Evolutionary conservation across 2,888 invertebrate species (phyloP).

Genomic region (Pegoplata infirma): DNA sequence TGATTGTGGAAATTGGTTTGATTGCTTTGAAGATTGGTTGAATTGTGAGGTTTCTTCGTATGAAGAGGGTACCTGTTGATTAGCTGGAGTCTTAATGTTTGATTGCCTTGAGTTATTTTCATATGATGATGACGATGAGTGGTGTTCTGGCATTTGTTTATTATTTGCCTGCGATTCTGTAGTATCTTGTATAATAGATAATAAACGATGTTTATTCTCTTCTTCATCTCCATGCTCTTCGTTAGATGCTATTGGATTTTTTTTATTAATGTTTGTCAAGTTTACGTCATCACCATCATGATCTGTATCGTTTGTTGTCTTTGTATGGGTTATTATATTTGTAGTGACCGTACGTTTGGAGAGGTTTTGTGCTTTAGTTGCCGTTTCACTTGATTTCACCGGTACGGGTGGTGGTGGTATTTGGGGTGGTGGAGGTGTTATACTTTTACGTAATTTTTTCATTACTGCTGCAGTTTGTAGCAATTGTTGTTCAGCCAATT

Average conservation of each 20-base stretch:
- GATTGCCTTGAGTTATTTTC: slow-evolving; percentile 76
- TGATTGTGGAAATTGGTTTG: slow-evolving; percentile 38
- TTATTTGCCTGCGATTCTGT: slow-evolving; percentile 48
- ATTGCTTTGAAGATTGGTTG: slow-evolving; percentile 28
- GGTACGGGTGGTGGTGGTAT: slow-evolving; percentile 75
- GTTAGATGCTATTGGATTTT: slow-evolving; percentile 35
- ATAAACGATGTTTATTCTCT: slow-evolving; percentile 80
- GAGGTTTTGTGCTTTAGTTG: slow-evolving; percentile 68
- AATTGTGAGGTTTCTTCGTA: too few species aligned
- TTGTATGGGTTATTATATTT: slow-evolving; percentile 29
- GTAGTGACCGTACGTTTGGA: slow-evolving; percentile 54
- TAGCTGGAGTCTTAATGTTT: slow-evolving; percentile 63
- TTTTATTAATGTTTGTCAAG: too few species aligned
- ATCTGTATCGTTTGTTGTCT: slow-evolving; percentile 65
- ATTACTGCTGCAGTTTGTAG: slow-evolving; percentile 71
- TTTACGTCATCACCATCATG: background rate
- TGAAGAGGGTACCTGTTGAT: slow-evolving; percentile 56
- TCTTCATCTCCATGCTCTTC: slow-evolving; percentile 69
- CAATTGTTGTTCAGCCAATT: slow-evolving; percentile 69
- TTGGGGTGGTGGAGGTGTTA: slow-evolving; percentile 73
- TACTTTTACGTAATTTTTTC: slow-evolving; percentile 75
- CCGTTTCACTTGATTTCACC: slow-evolving; percentile 71
- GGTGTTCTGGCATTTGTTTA: slow-evolving; percentile 57
- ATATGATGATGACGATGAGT: slow-evolving; percentile 69
- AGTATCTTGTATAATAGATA: slow-evolving; percentile 82